These are phyloP conservation scores for Prorops nasuta DNA, from an alignment of 1,140 invertebrate genomes.

Conservation along the genomic window DNA sequence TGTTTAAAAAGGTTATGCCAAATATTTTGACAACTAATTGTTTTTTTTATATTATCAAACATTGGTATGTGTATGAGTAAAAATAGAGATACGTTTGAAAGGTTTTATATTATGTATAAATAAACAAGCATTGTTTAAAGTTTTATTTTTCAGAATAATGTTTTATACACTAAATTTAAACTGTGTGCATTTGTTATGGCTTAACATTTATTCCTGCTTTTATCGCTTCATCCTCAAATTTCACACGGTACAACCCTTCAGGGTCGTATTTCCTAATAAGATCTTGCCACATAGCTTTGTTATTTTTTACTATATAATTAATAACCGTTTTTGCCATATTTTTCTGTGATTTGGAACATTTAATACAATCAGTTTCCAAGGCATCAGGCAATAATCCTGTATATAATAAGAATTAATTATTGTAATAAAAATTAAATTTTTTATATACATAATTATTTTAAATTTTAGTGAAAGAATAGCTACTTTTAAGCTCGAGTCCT, in stretches of 20 bases:
- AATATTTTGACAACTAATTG: too few relatives aligned
- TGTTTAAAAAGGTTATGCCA: too few relatives aligned
- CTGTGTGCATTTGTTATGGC: too few relatives aligned
- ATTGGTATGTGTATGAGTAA: too few relatives aligned
- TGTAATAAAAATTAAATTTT: not conserved
- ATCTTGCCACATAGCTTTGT: slow-evolving; percentile 59
- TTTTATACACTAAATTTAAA: too few relatives aligned
- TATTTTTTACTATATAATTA: slow-evolving; percentile 58
- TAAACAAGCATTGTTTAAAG: too few relatives aligned
- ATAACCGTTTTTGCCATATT: slow-evolving; percentile 58
- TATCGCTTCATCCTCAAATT: slow-evolving; percentile 59
- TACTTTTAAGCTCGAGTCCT: slow-evolving; percentile 68
- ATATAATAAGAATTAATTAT: slow-evolving; percentile 20
- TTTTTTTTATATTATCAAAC: too few relatives aligned
- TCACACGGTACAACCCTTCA: slow-evolving; percentile 57
- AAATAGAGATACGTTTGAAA: too few relatives aligned
- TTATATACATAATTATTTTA: not conserved
- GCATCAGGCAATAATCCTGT: slow-evolving; percentile 63
- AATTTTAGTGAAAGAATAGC: slow-evolving; percentile 7
- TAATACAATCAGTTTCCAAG: slow-evolving; percentile 61
- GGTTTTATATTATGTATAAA: too few relatives aligned
- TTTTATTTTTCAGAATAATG: too few relatives aligned
- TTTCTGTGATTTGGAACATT: slow-evolving; percentile 63
- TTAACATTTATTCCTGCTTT: slow-evolving; percentile 18
- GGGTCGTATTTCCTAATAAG: slow-evolving; percentile 64